phyloP scores from a whole-genome alignment of 1,140 invertebrate species.

The fruit fly (Drosophila melanogaster) region DNA sequence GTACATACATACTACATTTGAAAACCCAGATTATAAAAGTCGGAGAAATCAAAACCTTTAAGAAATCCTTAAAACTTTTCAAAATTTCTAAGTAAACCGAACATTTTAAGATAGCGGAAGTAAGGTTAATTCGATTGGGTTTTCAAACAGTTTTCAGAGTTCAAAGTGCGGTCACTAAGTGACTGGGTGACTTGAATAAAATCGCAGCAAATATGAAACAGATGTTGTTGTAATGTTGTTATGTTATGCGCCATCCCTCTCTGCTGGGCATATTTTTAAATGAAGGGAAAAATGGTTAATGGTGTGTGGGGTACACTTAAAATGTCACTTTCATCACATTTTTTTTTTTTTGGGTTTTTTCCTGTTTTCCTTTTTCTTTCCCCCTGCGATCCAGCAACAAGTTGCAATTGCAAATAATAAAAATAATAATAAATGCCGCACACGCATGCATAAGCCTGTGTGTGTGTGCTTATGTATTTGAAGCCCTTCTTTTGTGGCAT shows the following conservation, averaged over 20 bases:
- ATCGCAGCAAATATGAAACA: slow-evolving; percentile 34
- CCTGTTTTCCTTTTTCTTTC: slow-evolving; percentile 7
- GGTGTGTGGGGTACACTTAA: slow-evolving; percentile 30
- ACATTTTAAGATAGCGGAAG: neutral
- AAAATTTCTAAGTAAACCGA: neutral
- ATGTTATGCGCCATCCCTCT: slow-evolving; percentile 22
- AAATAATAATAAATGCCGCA: slow-evolving; percentile 38
- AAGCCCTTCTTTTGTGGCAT: slow-evolving; percentile 76
- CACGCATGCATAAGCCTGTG: slow-evolving; percentile 26
- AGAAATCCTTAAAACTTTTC: too few species aligned
- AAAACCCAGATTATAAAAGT: too few species aligned
- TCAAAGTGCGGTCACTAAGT: slow-evolving; percentile 74
- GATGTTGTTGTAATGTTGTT: slow-evolving; percentile 46
- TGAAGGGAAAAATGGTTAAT: slow-evolving; percentile 12
- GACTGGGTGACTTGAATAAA: slow-evolving; percentile 60
- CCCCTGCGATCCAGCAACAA: slow-evolving; percentile 53
- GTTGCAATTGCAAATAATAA: slow-evolving; percentile 60
- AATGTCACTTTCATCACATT: slow-evolving; percentile 43
- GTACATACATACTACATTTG: too few species aligned
- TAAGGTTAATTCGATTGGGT: neutral
- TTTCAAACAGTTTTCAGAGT: slow-evolving; percentile 27
- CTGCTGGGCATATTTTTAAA: slow-evolving; percentile 63
- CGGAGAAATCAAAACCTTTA: too few species aligned
- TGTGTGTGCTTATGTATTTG: slow-evolving; percentile 17
- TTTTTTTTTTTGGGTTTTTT: slow-evolving; percentile 12